Evolutionary conservation across 2,113 vertebrate genomes (phyloP).

Genomic region (Balaeniceps rex): DNA sequence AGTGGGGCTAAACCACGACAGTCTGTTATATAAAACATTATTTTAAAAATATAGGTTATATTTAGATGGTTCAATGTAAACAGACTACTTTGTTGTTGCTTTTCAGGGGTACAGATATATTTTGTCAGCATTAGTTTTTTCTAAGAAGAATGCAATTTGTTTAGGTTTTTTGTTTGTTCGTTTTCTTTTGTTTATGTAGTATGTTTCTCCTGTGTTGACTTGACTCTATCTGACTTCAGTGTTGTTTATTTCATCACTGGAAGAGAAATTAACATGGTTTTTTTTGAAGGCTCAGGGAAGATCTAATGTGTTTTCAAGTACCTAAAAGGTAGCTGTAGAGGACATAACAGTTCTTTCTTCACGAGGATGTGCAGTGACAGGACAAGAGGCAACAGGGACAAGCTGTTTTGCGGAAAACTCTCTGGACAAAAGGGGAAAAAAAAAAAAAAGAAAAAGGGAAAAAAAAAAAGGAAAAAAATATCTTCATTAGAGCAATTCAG

Average conservation of each 20-base stretch:
- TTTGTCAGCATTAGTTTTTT: not conserved
- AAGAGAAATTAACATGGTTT: not conserved
- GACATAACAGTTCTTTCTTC: not conserved
- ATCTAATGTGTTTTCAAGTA: not conserved
- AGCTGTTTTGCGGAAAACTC: not conserved
- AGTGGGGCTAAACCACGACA: no score
- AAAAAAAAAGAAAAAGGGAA: not conserved
- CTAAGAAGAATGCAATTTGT: not conserved
- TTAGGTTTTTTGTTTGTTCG: not conserved
- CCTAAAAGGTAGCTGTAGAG: not conserved
- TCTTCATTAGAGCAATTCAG: not conserved
- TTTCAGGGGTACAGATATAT: not conserved
- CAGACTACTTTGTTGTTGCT: not conserved
- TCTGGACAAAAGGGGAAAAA: not conserved
- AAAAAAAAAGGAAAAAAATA: not conserved
- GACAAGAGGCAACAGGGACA: not conserved
- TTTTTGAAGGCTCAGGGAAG: not conserved
- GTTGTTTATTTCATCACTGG: not conserved
- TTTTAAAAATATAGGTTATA: not conserved
- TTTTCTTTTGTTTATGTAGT: not conserved
- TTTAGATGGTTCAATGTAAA: not conserved
- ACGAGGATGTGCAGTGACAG: rapidly evolving
- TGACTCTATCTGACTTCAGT: not conserved
- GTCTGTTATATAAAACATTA: not conserved
- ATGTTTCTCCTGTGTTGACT: not conserved